Base-by-base conservation (phyloP, 2,797 vertebrate species). In the Bradypodion pumilum region DNA sequence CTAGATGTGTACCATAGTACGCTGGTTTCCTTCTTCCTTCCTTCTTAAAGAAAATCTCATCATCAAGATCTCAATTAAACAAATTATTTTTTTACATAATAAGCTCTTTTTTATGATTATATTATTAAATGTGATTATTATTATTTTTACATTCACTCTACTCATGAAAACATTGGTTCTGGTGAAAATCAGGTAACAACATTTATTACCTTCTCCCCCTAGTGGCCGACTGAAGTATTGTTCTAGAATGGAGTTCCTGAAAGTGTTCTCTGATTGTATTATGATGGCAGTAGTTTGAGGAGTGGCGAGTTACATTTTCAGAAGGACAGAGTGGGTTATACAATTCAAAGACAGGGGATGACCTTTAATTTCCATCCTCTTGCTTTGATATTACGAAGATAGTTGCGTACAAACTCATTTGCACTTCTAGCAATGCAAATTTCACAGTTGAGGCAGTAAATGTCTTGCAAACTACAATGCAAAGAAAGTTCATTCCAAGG, bases 61-160 rank as follows among this genome's bases (percentile, higher is more conserved):
- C n/a, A n/a, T n/a, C n/a, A n/a, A n/a, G n/a, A n/a, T n/a, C n/a
- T n/a, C n/a, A n/a, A n/a, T n/a, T n/a, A n/a, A n/a, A n/a, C n/a
- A n/a, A n/a, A n/a, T n/a, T n/a, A n/a, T n/a, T 96, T 96, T 96
- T 95, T 95, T 96, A 96, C 94, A 92, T 92, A 95, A 93, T 91
- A 92, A 95, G 91, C 89, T 93, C 92, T 91, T 94, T 95, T 95
- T 95, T 94, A n/a, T 96, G 95, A 95, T 96, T 96, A 82, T 96
- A 96, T 95, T 92, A 92, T 96, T 93, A 94, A 90, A 89, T 91
- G 94, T 95, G 84, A 90, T 96, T 96, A 19, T 52, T 52, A n/a
- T n/a, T n/a, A n/a, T 40, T 40, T 96, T 91, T 96, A 96, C 77
- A 91, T 95, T 94, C 85, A 91, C 88, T 91, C 91, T 80, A 86